Conservation (phyloP, 2,113 vertebrate species). For the Tachycineta bicolor region DNA sequence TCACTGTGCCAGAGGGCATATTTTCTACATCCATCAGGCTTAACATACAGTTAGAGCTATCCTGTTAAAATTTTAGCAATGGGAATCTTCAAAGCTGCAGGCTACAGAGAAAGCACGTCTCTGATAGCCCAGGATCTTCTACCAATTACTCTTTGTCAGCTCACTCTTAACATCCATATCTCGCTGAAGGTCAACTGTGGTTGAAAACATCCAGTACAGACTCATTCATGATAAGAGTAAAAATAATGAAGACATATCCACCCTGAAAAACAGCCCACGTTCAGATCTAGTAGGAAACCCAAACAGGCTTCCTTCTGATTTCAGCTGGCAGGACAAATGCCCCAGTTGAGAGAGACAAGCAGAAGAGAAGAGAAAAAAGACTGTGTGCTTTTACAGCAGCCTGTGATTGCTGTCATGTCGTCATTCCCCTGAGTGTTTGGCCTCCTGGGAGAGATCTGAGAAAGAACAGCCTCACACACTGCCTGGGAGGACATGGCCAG, state of each 20-base stretch:
- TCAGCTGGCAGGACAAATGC: background rate
- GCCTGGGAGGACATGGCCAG: background rate
- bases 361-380: background rate
- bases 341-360: slow-evolving; percentile 1
- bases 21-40: slow-evolving; percentile 28
- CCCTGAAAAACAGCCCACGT: background rate
- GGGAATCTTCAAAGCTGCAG: slow-evolving; percentile 53
- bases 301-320: slow-evolving; percentile 12
- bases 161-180: slow-evolving; percentile 25
- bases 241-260: slow-evolving; percentile 49
- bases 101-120: slow-evolving; percentile 18
- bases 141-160: slow-evolving; percentile 62
- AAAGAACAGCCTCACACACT: background rate
- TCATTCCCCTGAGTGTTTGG: background rate
- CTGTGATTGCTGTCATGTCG: background rate
- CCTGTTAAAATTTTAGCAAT: slow-evolving; percentile 52
- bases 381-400: background rate
- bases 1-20: background rate
- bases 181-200: slow-evolving; percentile 59
- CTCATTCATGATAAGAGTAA: slow-evolving; percentile 37
- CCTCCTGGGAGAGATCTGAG: background rate
- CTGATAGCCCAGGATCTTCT: slow-evolving; percentile 40
- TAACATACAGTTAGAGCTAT: background rate
- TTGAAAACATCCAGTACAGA: slow-evolving; percentile 53
- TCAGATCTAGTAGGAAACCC: background rate